A percentile compares a stretch with the other conserved stretches of the same genome.
These are phyloP conservation scores for Cliona cf. orientalis DNA, from an alignment of 37 sponge, comb jelly and placozoan species.

Conservation along the genomic window DNA sequence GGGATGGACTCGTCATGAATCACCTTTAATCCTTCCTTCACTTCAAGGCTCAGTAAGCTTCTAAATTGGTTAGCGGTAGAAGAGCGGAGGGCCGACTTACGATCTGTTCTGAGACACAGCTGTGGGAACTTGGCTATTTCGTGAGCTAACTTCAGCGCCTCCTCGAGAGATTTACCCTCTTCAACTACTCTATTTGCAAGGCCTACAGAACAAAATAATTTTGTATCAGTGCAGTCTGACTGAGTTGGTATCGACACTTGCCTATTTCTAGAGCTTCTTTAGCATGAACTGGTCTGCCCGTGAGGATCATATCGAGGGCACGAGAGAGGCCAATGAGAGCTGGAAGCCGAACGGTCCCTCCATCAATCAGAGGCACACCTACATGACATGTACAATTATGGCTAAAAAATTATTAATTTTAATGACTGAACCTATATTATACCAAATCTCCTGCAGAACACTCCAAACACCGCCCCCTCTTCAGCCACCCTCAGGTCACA, in stretches of 20 bases:
- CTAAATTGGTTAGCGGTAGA: neutral
- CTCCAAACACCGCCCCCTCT: slow-evolving; percentile 64
- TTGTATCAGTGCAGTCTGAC: neutral
- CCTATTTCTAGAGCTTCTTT: slow-evolving; percentile 60
- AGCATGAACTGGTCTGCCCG: slow-evolving; percentile 69
- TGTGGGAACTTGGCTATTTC: slow-evolving; percentile 68
- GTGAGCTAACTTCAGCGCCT: slow-evolving; percentile 55
- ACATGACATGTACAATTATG: neutral
- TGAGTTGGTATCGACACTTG: neutral
- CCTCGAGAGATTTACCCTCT: slow-evolving; percentile 36
- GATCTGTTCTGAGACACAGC: slow-evolving; percentile 54
- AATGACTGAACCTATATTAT: neutral
- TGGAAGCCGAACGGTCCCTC: slow-evolving; percentile 75
- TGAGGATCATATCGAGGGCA: slow-evolving; percentile 78
- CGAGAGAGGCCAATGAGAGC: slow-evolving; percentile 75
- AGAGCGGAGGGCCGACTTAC: slow-evolving; percentile 41
- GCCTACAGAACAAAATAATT: slow-evolving; percentile 18
- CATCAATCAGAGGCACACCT: slow-evolving; percentile 84
- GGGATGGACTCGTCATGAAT: slow-evolving; percentile 6
- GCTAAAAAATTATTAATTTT: neutral
- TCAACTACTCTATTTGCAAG: slow-evolving; percentile 68
- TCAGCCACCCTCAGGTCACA: slow-evolving; percentile 78
- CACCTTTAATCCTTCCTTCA: neutral
- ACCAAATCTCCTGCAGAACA: slow-evolving; percentile 77
- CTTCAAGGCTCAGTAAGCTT: neutral